Evolutionary conservation across 1,140 invertebrate genomes (phyloP), one percentile per base, ranked within the genome.

Genomic region (Apis florea): DNA sequence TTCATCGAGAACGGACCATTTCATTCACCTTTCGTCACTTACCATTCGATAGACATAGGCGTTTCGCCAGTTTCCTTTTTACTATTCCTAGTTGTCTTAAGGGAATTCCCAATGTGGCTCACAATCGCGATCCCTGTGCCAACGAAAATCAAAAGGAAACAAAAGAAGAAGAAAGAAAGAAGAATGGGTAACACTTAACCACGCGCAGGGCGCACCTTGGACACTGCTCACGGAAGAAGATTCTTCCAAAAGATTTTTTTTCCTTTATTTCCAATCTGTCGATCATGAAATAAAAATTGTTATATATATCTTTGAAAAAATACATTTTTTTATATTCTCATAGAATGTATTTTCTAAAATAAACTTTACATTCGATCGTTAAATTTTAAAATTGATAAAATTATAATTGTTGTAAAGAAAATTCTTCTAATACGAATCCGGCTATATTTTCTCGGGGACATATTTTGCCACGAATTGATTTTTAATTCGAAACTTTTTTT

Each of bases 41-140:
- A 68, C 53, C 75, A 64, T 79, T 53, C 68, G 31, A 26, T 21
- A 66, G 67, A 53, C 58, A 71, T 83, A 63, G 79, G 79, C 61
- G 54, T 73, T 69, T 54, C 82, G 69, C 53, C 53, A 79, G 54
- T 69, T 59, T 51, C 54, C 72, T 26, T 31, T 75, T 72, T 77
- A 73, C 40, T 75, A 81, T 84, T 85, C 83, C 59, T 47, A 47
- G 64, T 72, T 17, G 56, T 26, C 15, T 53, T 9, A 12, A n/a
- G 54, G 53, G 53, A 61, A 85, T 85, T 84, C 83, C 78, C 66
- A 26, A 58, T 64, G 67, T 67, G 53, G 40, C 53, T 76, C 54
- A 47, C 70, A 53, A 84, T 84, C 66, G 82, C 79, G 31, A 40
- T 84, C 71, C 64, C 59, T 58, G 19, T 8, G 80, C 79, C 72